Evolutionary conservation across 2,797 vertebrate genomes (phyloP), one percentile per base, ranked within the genome.

Genomic region (Streptopelia turtur): DNA sequence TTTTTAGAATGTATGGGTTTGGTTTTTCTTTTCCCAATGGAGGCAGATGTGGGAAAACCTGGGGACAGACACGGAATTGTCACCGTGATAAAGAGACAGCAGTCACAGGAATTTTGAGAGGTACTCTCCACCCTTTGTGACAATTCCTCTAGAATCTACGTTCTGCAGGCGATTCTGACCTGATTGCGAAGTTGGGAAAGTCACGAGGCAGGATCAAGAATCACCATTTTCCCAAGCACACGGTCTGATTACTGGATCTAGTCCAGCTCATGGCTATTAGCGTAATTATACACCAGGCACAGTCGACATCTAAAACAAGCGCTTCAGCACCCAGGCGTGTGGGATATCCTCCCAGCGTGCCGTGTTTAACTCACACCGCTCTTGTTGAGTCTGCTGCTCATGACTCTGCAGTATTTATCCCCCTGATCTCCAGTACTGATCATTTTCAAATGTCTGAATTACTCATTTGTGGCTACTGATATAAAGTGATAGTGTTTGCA

Each of bases 81-180:
- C 68, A 52, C 11, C 64, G n/a, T 68, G 33, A 37, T 79, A n/a
- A 74, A 80, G 61, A 81, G 57, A 35, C 28, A 50, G 2, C 8
- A 78, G 35, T 61, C 3, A 18, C 3, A 53, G 52, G 55, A 66
- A 55, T 21, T 65, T 63, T 7, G 30, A 39, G 47, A 72, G 81
- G 33, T 84, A 57, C 37, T 50, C 53, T 35, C 65, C 85, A 50
- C 49, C 43, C 25, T 61, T 66, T 31, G 13, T 27, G 61, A 30
- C 13, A 64, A 79, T 63, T 93, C 53, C 24, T 81, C 84, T 57
- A 43, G 72, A 80, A 68, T 55, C 70, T 37, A 4, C 4, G 6
- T 55, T 94, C 89, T 75, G 57, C 8, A 35, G 82, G 60, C 89
- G 94, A 77, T 93, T 91, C 49, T 55, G 82, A 75, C 94, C 65